Evolutionary conservation across 2,113 vertebrate genomes (phyloP).

Genomic region (Hiodon alosoides): DNA sequence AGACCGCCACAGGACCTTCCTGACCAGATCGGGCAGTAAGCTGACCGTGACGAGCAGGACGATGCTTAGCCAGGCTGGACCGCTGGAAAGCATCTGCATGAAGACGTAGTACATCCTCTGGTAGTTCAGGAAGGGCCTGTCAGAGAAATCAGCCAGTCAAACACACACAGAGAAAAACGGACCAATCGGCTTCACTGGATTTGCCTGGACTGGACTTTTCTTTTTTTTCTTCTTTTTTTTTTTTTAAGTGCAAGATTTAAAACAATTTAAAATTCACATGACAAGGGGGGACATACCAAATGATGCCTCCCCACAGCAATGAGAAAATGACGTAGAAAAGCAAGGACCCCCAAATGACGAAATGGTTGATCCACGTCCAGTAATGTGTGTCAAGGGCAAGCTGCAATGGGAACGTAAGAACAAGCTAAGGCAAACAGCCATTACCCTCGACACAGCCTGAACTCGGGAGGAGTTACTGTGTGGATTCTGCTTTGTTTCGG

Average conservation of each 20-base stretch:
- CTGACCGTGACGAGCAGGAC: conserved; percentile 81
- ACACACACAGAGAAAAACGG: neutral
- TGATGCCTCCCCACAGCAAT: conserved; percentile 92
- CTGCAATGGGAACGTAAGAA: conserved; percentile 51
- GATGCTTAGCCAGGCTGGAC: conserved; percentile 91
- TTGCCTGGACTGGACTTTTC: neutral
- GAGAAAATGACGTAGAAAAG: conserved; percentile 93
- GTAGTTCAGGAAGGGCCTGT: conserved; percentile 96
- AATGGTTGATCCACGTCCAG: conserved; percentile 99
- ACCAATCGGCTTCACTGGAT: neutral
- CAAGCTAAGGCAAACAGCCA: conserved; percentile 6
- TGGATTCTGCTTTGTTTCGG: neutral
- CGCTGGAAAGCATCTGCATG: conserved; percentile 93
- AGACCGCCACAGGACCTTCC: conserved; percentile 83
- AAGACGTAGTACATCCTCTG: conserved; percentile 99
- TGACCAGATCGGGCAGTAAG: conserved; percentile 89
- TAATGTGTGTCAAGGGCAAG: conserved; percentile 92
- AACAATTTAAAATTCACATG: neutral
- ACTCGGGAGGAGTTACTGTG: neutral
- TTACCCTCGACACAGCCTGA: neutral
- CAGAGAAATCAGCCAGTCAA: neutral
- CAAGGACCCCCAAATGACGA: conserved; percentile 95
- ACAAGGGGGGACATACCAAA: conserved; percentile 72
- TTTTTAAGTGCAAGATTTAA: no score
- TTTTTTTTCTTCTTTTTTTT: no score